Evolutionary conservation across 2,888 invertebrate species (phyloP), one percentile per base, ranked within the genome.

Genomic region (Zygaena filipendulae): DNA sequence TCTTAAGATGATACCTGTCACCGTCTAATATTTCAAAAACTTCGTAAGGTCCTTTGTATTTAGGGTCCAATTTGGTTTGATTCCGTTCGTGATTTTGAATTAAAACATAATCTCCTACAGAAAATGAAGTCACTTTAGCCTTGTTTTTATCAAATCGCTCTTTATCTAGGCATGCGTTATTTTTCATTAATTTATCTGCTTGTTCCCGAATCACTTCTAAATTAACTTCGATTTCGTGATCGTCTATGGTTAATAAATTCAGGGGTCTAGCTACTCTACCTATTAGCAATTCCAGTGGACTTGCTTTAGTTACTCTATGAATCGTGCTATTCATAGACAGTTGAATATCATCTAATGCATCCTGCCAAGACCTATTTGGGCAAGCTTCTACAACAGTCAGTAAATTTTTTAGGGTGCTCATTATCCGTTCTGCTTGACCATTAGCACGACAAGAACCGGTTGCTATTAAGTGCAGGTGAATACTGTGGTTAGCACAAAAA

Each of bases 291-390:
- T 55, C 49, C 1, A 52, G 27, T 1, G 40, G 44, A 19, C 38
- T 42, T 2, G 42, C 34, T 21, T 40, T 41, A 2, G 45, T 49
- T n/a, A n/a, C n/a, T n/a, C n/a, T n/a, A n/a, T n/a, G n/a, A n/a
- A n/a, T n/a, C n/a, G 49, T 45, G 13, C 40, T 39, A 31, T 52
- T 51, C 1, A 51, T 21, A 3, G 45, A 44, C 4, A 49, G 23
- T 25, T 51, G 52, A 5, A 48, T 29, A 1, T 50, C 47, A 2
- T 23, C 33, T n/a, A n/a, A n/a, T n/a, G n/a, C n/a, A n/a, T 42
- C 43, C 23, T 48, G 47, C 47, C 48, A 49, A 0, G 46, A 40
- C 2, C 31, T 21, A 7, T 36, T n/a, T n/a, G n/a, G 23, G 2
- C 12, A 26, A 3, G 33, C 29, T 22, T 52, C 49, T 7, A 42